phyloP scores from a whole-genome alignment of 1,140 invertebrate genomes.

The Drosophila paulistorum region DNA sequence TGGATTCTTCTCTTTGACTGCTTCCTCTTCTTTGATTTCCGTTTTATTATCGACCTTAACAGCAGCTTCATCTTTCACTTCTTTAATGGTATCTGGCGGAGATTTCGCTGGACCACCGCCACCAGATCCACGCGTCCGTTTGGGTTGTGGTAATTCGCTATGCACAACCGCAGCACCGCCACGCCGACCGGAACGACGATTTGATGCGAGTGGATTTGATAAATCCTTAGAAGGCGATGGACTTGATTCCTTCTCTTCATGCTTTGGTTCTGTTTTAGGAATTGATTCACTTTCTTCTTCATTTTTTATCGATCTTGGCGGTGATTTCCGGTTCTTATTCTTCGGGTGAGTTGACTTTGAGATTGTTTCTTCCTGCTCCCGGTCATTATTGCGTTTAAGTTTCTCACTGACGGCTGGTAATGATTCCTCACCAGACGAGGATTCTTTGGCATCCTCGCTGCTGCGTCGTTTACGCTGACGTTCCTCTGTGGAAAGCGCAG shows the following conservation, averaged over 20 bases:
- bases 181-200: constrained; percentile 68
- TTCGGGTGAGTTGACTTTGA: not conserved
- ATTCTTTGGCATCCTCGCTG: constrained; percentile 64
- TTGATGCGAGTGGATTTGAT: constrained; percentile 15
- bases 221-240: constrained; percentile 31
- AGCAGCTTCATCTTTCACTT: constrained; percentile 46
- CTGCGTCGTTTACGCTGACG: constrained; percentile 70
- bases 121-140: constrained; percentile 59
- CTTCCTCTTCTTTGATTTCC: not conserved
- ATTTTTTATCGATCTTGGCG: not conserved
- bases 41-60: constrained; percentile 19
- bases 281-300: not conserved
- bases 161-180: constrained; percentile 61
- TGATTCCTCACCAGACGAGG: constrained; percentile 28
- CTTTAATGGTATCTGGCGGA: not conserved
- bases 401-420: constrained; percentile 53
- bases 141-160: constrained; percentile 65
- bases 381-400: constrained; percentile 59
- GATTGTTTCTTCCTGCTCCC: constrained; percentile 13
- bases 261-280: not conserved
- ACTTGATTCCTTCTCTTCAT: constrained; percentile 26
- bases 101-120: constrained; percentile 20
- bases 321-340: not conserved
- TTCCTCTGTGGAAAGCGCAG: constrained; percentile 22
- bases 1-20: not conserved